Conservation (phyloP, 2,113 vertebrate genomes). For the Mormoops blainvillei region DNA sequence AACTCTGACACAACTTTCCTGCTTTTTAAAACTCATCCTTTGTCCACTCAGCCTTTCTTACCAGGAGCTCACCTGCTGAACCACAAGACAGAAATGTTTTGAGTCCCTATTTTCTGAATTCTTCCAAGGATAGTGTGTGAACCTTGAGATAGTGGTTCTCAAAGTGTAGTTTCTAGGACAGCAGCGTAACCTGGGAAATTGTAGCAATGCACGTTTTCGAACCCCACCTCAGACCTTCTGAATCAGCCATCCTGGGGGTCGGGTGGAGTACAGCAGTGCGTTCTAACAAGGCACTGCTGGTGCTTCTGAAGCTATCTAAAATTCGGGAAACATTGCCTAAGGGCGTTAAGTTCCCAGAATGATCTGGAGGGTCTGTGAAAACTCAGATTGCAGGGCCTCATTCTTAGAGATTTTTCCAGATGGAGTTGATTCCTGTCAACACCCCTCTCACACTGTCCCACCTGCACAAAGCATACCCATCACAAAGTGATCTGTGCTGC, state of each 20-base stretch:
- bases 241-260: not conserved
- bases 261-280: accelerated
- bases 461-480: not conserved
- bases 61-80: not conserved
- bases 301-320: not conserved
- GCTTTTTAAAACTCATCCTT: not conserved
- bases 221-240: not conserved
- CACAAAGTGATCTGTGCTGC: not conserved
- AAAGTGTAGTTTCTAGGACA: not conserved
- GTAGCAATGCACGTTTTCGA: not conserved
- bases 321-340: not conserved
- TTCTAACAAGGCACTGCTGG: not conserved
- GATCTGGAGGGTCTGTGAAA: not conserved
- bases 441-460: not conserved
- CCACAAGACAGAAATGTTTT: not conserved
- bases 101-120: not conserved
- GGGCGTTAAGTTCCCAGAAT: not conserved
- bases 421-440: not conserved
- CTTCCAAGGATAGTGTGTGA: not conserved
- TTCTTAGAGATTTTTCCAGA: not conserved
- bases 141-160: not conserved
- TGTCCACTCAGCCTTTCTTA: not conserved
- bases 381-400: not conserved
- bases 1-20: not conserved
- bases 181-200: not conserved